Base-by-base conservation (phyloP, 2,888 invertebrate genomes). In the Agrochola lota region DNA sequence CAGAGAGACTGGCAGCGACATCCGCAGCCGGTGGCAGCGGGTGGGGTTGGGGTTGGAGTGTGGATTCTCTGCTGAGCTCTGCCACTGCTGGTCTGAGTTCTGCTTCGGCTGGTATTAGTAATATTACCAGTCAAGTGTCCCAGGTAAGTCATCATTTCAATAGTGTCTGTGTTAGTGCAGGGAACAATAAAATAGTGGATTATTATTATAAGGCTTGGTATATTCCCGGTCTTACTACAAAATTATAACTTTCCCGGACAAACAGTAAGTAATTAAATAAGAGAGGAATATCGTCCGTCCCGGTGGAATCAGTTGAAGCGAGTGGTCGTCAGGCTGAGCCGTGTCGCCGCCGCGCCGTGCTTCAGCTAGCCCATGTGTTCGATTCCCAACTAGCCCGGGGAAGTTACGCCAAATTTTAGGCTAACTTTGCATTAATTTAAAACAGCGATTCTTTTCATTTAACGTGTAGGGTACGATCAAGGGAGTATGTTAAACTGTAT, bases 91-190 rank as follows among this genome's bases (percentile, higher is more conserved):
- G 98, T 9, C 97, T 99, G 20, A 97, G 97, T 15, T 97, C 98
- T 17, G 99, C 99, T 2, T 97, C 98, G 11, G 98, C 97, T 77
- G 97, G 98, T 11, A 97, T 99, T 20, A 97, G 98, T 17, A 98
- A 97, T n/a, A 96, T 99, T 72, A 98, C 98, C 6, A 98, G 95
- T 84, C 98, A 98, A 89, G 98, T 99, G 55, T 98, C 98, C 69
- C 96, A 96, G 94, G 96, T 96, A 69, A 60, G 52, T 60, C 35
- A n/a, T 35, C 6, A 30, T 55, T 55, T 52, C 23, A 23, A 23
- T 52, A 57, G n/a, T 12, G n/a, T 12, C 12, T 52, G 23, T 49
- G 49, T 49, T 49, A 49, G 17, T 17, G 49, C 49, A 17, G 52
- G 55, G 20, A 55, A 23, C 55, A 55, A 9, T 55, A 9, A 55